These are phyloP conservation scores for Elysia chlorotica DNA, from an alignment of 1,140 invertebrate species.

Conservation along the genomic window DNA sequence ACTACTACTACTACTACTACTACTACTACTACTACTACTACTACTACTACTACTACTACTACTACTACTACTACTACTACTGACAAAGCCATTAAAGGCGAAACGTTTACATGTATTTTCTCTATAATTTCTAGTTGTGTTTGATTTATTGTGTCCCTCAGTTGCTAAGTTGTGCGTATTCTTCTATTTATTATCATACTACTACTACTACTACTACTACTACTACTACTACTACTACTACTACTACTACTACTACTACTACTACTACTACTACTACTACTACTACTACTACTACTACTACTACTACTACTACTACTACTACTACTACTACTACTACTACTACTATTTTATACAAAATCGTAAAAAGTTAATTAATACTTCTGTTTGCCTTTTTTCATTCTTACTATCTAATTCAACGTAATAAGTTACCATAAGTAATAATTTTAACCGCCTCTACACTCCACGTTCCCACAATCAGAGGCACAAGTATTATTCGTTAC, in stretches of 20 bases:
- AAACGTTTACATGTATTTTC: background rate
- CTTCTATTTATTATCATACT: background rate
- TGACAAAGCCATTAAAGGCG: background rate
- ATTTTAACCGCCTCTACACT: too few species aligned
- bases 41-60: background rate
- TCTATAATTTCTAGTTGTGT: background rate
- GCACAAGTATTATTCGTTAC: too few species aligned
- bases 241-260: background rate
- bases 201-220: background rate
- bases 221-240: background rate
- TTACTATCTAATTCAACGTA: too few species aligned
- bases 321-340: background rate
- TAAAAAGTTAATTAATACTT: too few species aligned
- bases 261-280: background rate
- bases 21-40: background rate
- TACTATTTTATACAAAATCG: too few species aligned
- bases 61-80: background rate
- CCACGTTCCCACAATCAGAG: too few species aligned
- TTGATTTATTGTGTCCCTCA: background rate
- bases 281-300: background rate
- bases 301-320: background rate
- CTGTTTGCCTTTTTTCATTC: too few species aligned
- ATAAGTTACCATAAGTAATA: too few species aligned
- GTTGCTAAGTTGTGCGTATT: too few species aligned
- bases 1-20: background rate